These are phyloP conservation scores for Drosophila littoralis DNA, from an alignment of 1,140 invertebrate genomes.

Conservation along the genomic window DNA sequence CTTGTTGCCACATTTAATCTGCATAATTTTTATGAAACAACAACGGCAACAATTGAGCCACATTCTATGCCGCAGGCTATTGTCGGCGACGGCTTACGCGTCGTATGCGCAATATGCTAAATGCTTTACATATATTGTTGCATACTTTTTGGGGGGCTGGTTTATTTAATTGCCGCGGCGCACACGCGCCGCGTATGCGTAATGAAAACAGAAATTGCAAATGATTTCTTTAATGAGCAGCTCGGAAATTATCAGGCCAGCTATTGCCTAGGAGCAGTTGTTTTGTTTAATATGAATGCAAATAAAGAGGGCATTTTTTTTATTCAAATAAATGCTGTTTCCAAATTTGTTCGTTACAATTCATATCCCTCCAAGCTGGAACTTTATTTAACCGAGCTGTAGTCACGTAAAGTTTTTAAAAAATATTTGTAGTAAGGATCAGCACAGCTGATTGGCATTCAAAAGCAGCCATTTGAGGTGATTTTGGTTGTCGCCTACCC, in stretches of 20 bases:
- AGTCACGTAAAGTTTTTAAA: too few species aligned
- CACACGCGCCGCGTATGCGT: constrained; percentile 23
- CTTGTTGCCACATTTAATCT: constrained; percentile 77
- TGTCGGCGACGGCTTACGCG: constrained; percentile 32
- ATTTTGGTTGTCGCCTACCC: too few species aligned
- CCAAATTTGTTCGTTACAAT: too few species aligned
- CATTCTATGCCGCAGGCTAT: constrained; percentile 2
- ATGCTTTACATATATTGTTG: constrained; percentile 10
- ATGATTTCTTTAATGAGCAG: constrained; percentile 16
- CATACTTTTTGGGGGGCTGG: constrained; percentile 23
- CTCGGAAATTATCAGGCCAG: not conserved
- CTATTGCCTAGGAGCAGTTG: not conserved
- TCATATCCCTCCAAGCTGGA: too few species aligned
- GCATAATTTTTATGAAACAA: constrained; percentile 76
- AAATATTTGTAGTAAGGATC: too few species aligned
- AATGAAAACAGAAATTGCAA: constrained; percentile 39
- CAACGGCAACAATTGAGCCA: constrained; percentile 7
- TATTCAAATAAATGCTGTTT: too few species aligned
- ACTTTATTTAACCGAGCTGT: too few species aligned
- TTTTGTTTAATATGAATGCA: not conserved
- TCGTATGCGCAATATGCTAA: constrained; percentile 35
- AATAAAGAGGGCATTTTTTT: not conserved
- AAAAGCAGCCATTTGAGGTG: too few species aligned
- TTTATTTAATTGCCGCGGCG: constrained; percentile 39
- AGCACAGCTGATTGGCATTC: too few species aligned